Conservation (phyloP, 1,140 invertebrate genomes). For the Camponotus pennsylvanicus region DNA sequence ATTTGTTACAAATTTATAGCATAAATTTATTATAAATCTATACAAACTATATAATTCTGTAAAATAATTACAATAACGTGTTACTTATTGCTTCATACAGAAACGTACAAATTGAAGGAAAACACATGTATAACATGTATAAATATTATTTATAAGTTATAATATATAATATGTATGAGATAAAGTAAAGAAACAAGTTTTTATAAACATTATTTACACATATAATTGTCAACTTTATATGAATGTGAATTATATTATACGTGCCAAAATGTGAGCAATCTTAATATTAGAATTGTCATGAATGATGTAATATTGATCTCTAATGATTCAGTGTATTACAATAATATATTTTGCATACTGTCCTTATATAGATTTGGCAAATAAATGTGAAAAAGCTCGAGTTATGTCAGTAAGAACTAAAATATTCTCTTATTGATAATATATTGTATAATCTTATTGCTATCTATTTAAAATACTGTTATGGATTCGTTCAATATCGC, state of each 20-base stretch:
- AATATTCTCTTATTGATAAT: too few species aligned
- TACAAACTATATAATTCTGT: constrained; percentile 15
- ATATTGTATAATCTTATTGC: neutral
- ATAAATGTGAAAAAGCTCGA: constrained; percentile 36
- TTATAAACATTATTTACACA: constrained; percentile 35
- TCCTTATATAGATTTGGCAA: constrained; percentile 26
- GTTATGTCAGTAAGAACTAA: neutral
- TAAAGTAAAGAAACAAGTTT: constrained; percentile 18
- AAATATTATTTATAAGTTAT: constrained; percentile 28
- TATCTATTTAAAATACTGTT: constrained; percentile 27
- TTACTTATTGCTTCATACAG: constrained; percentile 12
- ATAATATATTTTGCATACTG: constrained; percentile 45
- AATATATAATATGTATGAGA: neutral
- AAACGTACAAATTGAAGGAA: constrained; percentile 24
- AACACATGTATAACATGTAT: neutral
- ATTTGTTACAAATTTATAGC: constrained; percentile 4
- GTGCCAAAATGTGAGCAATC: constrained; percentile 39
- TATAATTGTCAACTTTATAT: constrained; percentile 1
- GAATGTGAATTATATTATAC: constrained; percentile 6
- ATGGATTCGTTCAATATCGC: constrained; percentile 77
- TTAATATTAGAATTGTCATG: constrained; percentile 20
- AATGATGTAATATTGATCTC: constrained; percentile 44
- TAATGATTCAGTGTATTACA: constrained; percentile 19
- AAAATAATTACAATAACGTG: constrained; percentile 19
- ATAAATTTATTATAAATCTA: constrained; percentile 39